These are phyloP conservation scores for Pica pica DNA, from an alignment of 2,113 vertebrate genomes.

Conservation along the genomic window DNA sequence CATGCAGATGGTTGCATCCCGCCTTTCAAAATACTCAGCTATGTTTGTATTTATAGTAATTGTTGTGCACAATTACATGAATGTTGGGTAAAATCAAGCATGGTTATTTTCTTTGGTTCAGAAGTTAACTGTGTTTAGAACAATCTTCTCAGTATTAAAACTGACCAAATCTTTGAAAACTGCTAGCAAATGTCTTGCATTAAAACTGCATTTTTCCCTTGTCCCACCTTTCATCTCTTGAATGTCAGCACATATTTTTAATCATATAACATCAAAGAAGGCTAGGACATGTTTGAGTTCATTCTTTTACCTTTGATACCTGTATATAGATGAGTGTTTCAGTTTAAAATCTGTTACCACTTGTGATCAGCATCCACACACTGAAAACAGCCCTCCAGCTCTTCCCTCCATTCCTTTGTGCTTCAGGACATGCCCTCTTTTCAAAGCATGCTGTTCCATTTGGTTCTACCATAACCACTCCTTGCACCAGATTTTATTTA, in stretches of 20 bases:
- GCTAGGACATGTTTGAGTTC: background rate
- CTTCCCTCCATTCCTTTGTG: background rate
- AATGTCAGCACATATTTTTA: slow-evolving; percentile 11
- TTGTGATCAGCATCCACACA: background rate
- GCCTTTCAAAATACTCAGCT: background rate
- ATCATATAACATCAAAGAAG: background rate
- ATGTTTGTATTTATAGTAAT: background rate
- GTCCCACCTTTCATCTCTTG: background rate
- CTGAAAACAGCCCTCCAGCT: background rate
- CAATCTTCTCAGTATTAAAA: background rate
- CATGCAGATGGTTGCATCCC: background rate
- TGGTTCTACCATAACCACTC: background rate
- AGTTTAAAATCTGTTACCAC: background rate
- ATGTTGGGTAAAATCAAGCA: background rate
- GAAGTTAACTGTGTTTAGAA: background rate
- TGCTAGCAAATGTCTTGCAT: background rate
- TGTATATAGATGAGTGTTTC: background rate
- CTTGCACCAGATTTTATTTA: background rate
- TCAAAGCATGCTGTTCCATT: background rate
- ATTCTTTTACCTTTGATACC: background rate
- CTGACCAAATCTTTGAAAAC: background rate
- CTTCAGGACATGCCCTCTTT: background rate
- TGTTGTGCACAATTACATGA: background rate
- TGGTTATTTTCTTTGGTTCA: background rate
- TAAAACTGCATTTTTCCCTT: background rate